Conservation (phyloP, 2,888 invertebrate genomes). For the Pogonocherus hispidulus region DNA sequence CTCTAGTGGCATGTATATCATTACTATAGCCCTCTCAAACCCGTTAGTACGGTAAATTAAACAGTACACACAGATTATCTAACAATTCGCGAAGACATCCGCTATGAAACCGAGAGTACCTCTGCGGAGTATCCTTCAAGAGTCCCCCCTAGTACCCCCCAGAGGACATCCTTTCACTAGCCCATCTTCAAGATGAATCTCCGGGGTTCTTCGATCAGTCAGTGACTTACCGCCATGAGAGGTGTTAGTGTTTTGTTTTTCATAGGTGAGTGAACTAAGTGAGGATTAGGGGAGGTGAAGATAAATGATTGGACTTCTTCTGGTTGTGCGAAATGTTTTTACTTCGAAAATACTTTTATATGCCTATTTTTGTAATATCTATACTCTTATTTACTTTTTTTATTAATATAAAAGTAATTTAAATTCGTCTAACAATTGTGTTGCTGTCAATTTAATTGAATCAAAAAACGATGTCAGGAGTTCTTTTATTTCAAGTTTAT, state of each 20-base stretch:
- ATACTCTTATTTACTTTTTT: no score
- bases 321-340: slow-evolving; percentile 14
- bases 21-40: no score
- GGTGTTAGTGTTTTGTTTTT: slow-evolving; percentile 65
- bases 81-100: slow-evolving; percentile 40
- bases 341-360: neutral
- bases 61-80: slow-evolving; percentile 38
- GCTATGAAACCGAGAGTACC: slow-evolving; percentile 32
- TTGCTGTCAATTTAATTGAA: no score
- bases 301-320: neutral
- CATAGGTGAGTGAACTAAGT: slow-evolving; percentile 63
- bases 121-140: slow-evolving; percentile 39
- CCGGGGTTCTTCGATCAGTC: slow-evolving; percentile 60
- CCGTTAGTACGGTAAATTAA: no score
- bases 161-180: slow-evolving; percentile 60
- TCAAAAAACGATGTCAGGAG: no score
- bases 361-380: no score
- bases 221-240: slow-evolving; percentile 65
- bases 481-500: no score
- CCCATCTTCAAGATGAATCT: slow-evolving; percentile 61
- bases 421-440: no score
- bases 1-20: no score
- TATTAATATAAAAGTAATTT: no score
- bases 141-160: slow-evolving; percentile 29
- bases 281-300: slow-evolving; percentile 18